phyloP scores from a whole-genome alignment of 2,113 vertebrate species.

The Ameiurus melas region DNA sequence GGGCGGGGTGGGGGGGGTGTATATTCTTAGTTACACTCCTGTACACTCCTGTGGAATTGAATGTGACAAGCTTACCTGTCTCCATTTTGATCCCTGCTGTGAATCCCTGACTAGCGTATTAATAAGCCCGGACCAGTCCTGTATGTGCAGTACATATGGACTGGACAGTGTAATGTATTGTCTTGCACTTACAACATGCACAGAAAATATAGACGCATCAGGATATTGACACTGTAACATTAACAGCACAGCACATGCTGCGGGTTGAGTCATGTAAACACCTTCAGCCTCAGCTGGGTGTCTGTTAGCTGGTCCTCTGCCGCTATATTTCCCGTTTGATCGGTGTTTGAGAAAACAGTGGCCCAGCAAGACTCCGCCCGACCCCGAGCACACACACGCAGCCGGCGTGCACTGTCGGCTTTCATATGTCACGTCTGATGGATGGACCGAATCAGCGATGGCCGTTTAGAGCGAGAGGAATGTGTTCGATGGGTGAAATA shows the following conservation, averaged over 20 bases:
- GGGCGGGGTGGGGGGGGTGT: too few species aligned
- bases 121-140: not conserved
- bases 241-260: conserved; percentile 23
- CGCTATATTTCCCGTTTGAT: conserved; percentile 42
- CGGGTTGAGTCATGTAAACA: conserved; percentile 30
- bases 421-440: conserved; percentile 63
- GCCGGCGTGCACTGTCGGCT: conserved; percentile 53
- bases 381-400: conserved; percentile 11
- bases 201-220: conserved; percentile 1
- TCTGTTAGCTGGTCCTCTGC: conserved; percentile 27
- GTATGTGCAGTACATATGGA: not conserved
- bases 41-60: not conserved
- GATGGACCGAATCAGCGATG: conserved; percentile 30
- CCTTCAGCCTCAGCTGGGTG: conserved; percentile 22
- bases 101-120: not conserved
- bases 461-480: conserved; percentile 17
- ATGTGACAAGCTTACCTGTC: not conserved
- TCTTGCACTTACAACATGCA: not conserved
- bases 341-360: conserved; percentile 40
- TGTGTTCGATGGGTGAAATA: conserved; percentile 23
- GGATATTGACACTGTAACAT: conserved; percentile 17
- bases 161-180: conserved; percentile 3
- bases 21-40: not conserved
- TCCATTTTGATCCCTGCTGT: not conserved
- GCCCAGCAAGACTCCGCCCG: conserved; percentile 33